Evolutionary conservation across 1,140 invertebrate species (phyloP).

Genomic region (Habropoda laboriosa): DNA sequence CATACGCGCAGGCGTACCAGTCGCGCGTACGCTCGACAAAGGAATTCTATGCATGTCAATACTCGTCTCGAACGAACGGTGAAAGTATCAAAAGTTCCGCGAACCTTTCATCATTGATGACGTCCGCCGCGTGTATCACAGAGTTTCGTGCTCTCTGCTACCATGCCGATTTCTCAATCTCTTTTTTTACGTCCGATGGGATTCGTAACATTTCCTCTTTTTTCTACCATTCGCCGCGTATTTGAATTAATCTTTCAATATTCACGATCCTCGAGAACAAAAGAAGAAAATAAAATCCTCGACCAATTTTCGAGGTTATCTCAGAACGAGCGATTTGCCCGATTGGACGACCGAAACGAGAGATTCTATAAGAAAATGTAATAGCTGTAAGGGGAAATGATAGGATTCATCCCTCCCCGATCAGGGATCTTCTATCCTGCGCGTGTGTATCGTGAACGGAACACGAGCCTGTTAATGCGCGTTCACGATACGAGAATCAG

Average conservation of each 20-base stretch:
- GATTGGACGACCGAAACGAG: neutral
- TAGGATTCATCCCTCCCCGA: neutral
- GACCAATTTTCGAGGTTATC: too few relatives aligned
- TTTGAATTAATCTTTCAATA: too few relatives aligned
- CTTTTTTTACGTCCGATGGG: neutral
- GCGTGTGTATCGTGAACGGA: neutral
- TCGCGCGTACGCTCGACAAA: constrained; percentile 16
- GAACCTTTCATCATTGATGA: constrained; percentile 38
- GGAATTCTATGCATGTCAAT: constrained; percentile 42
- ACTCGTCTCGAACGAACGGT: constrained; percentile 35
- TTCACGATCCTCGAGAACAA: too few relatives aligned
- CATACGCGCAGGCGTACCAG: constrained; percentile 20
- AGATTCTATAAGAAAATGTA: neutral
- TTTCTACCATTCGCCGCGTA: too few relatives aligned
- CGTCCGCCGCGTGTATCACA: neutral
- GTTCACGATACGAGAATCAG: neutral
- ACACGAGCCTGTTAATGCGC: neutral
- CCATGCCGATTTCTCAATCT: too few relatives aligned
- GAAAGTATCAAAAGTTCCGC: constrained; percentile 58
- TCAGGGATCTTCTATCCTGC: neutral
- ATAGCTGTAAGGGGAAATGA: neutral
- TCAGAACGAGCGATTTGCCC: too few relatives aligned
- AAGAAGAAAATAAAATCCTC: too few relatives aligned
- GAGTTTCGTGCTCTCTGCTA: too few relatives aligned
- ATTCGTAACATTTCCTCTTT: neutral